phyloP scores from a whole-genome alignment of 2,888 invertebrate species.

The Polylopha cassiicola region DNA sequence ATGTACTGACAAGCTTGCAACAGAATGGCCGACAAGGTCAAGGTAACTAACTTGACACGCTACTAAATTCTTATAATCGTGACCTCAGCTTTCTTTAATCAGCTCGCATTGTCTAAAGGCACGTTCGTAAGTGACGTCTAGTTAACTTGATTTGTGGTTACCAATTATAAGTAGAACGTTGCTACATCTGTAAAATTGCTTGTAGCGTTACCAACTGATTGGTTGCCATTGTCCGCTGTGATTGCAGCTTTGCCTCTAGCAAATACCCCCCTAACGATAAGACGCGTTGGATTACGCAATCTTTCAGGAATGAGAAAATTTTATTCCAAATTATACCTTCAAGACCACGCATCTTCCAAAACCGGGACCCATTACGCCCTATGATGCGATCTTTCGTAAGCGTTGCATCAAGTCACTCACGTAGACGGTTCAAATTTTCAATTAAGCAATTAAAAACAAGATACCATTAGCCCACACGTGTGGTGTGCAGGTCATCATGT shows the following conservation, averaged over 20 bases:
- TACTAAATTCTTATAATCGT: slow-evolving; percentile 16
- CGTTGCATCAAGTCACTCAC: slow-evolving; percentile 6
- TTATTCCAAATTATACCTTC: neutral
- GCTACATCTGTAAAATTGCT: slow-evolving; percentile 19
- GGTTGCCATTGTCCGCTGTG: slow-evolving; percentile 16
- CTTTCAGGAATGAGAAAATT: neutral
- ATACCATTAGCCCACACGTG: slow-evolving; percentile 14
- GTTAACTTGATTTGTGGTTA: slow-evolving; percentile 22
- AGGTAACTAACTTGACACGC: slow-evolving; percentile 29
- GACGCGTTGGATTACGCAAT: neutral
- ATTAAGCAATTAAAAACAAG: slow-evolving; percentile 16
- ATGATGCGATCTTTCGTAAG: slow-evolving; percentile 1
- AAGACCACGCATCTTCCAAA: neutral
- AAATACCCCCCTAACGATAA: neutral
- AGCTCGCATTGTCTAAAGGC: slow-evolving; percentile 16
- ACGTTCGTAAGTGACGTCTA: slow-evolving; percentile 14
- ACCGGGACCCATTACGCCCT: neutral
- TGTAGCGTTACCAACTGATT: slow-evolving; percentile 16
- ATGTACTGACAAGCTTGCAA: slow-evolving; percentile 30
- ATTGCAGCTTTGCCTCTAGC: slow-evolving; percentile 15
- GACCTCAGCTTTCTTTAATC: slow-evolving; percentile 26
- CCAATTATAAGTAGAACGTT: slow-evolving; percentile 21
- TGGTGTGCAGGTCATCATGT: slow-evolving; percentile 13
- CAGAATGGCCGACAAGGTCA: slow-evolving; percentile 44
- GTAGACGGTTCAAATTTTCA: slow-evolving; percentile 11